Evolutionary conservation across 2,113 vertebrate species (phyloP).

Genomic region (Catagonus wagneri): DNA sequence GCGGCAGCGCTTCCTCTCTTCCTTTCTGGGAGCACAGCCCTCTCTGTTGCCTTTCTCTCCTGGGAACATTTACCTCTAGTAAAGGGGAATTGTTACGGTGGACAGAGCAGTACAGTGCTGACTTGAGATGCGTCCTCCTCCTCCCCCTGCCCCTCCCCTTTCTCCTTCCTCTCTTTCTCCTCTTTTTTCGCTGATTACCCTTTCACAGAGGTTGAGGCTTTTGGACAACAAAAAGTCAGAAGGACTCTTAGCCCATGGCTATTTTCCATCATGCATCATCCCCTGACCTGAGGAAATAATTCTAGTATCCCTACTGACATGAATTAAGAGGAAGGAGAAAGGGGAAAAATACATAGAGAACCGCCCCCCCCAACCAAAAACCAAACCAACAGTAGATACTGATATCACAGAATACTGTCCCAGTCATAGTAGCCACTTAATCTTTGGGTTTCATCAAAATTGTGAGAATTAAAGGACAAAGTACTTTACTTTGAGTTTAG

Average conservation of each 20-base stretch:
- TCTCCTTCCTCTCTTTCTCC: no score
- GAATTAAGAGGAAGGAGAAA: slow-evolving; percentile 44
- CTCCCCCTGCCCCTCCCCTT: not conserved
- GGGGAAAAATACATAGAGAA: not conserved
- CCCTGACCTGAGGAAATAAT: slow-evolving; percentile 17
- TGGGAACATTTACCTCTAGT: not conserved
- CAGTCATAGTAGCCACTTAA: not conserved
- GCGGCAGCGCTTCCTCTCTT: not conserved
- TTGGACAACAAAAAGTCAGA: not conserved
- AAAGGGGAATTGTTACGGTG: not conserved
- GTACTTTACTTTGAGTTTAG: not conserved
- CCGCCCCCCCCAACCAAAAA: not conserved
- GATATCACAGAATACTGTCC: not conserved
- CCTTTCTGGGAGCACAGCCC: not conserved
- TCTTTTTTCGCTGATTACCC: not conserved
- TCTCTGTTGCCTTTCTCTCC: not conserved
- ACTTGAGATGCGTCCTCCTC: not conserved
- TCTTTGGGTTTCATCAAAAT: slow-evolving; percentile 9
- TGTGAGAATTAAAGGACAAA: slow-evolving; percentile 53
- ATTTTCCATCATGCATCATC: slow-evolving; percentile 19
- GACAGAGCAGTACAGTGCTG: not conserved
- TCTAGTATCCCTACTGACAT: not conserved
- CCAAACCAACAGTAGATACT: not conserved
- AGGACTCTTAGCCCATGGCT: slow-evolving; percentile 8
- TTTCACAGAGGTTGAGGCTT: slow-evolving; percentile 30